Conservation (phyloP, 2,888 invertebrate genomes). For the Eurytoma californica region DNA sequence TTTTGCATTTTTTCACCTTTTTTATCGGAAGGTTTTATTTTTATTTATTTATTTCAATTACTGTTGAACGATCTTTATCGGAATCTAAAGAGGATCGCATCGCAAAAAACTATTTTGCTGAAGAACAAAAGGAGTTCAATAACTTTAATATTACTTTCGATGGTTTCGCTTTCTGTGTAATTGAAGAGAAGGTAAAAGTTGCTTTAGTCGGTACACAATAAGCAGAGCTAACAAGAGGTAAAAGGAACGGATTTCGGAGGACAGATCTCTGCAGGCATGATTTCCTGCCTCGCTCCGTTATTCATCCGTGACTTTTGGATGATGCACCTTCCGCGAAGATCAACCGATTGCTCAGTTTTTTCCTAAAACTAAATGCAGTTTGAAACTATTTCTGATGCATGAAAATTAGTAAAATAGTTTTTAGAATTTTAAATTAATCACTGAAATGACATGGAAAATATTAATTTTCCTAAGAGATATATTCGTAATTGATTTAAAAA, state of each 20-base stretch:
- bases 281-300: conserved; percentile 27
- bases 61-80: too few species aligned
- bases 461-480: too few species aligned
- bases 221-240: background rate
- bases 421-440: too few species aligned
- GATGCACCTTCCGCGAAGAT: conserved; percentile 18
- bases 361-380: too few species aligned
- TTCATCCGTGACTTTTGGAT: conserved; percentile 31
- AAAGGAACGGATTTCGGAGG: background rate
- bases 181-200: conserved; percentile 41
- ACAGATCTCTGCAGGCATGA: background rate
- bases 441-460: too few species aligned
- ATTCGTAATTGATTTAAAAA: too few species aligned
- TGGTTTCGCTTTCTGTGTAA: conserved; percentile 47
- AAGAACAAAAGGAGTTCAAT: conserved; percentile 35
- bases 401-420: too few species aligned
- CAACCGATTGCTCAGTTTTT: background rate
- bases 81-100: too few species aligned
- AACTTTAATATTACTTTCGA: conserved; percentile 47
- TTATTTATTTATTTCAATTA: too few species aligned
- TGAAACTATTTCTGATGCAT: too few species aligned
- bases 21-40: too few species aligned
- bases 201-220: background rate
- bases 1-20: background rate
- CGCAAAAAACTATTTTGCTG: too few species aligned